phyloP scores from a whole-genome alignment of 2,113 vertebrate species.

The Rhinolophus sinicus region DNA sequence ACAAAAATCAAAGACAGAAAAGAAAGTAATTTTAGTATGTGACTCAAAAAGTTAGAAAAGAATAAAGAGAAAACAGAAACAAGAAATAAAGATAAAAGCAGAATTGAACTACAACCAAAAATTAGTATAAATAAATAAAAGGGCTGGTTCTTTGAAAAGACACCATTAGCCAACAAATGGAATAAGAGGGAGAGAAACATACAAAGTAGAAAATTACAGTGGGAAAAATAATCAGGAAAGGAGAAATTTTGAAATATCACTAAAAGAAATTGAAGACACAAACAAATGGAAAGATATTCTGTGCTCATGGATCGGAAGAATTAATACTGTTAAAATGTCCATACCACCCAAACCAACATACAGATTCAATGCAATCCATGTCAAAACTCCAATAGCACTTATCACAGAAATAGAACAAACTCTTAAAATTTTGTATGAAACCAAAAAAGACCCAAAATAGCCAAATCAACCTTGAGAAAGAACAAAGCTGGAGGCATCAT shows the following conservation, averaged over 20 bases:
- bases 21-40: background rate
- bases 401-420: background rate
- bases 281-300: background rate
- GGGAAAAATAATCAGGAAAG: background rate
- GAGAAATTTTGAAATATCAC: background rate
- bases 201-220: background rate
- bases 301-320: background rate
- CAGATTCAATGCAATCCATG: background rate
- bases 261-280: background rate
- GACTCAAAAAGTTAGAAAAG: background rate
- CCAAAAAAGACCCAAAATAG: background rate
- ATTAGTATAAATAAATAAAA: slow-evolving; percentile 7
- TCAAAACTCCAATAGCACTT: background rate
- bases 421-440: background rate
- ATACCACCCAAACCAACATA: background rate
- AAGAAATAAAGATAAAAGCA: slow-evolving; percentile 7
- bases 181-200: background rate
- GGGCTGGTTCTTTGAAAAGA: background rate
- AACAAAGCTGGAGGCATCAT: background rate
- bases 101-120: background rate
- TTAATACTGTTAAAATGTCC: background rate
- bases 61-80: background rate
- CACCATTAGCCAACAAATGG: background rate
- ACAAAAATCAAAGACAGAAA: background rate
- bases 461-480: background rate